Percentiles rank a stretch among this genome's conserved stretches.
Conservation (phyloP, 1,140 invertebrate species). For the Cyrtorhinus lividipennis region DNA sequence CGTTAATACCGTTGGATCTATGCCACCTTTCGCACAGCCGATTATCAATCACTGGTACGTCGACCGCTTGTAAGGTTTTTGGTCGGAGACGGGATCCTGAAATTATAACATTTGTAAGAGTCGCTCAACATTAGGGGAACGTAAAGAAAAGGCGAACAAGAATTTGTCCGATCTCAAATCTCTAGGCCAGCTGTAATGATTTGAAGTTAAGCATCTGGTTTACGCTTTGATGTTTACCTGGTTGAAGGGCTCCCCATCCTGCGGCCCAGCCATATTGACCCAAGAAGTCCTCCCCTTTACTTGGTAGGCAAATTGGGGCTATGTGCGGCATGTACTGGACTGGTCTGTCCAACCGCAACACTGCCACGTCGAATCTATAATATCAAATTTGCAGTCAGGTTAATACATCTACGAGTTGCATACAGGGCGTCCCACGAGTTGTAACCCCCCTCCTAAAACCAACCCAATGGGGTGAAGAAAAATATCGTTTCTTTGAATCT, state of each 20-base stretch:
- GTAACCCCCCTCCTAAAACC: no score
- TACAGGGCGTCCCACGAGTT: no score
- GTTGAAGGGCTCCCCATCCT: constrained; percentile 84
- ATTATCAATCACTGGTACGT: constrained; percentile 82
- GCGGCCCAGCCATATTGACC: constrained; percentile 84
- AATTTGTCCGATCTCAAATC: no score
- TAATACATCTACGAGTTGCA: no score
- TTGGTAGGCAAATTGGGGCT: constrained; percentile 80
- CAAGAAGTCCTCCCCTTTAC: constrained; percentile 75
- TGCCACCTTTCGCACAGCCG: constrained; percentile 63
- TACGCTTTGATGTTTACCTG: no score
- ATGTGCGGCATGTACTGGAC: constrained; percentile 85
- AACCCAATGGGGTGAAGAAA: no score
- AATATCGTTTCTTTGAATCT: no score
- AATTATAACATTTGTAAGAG: constrained; percentile 27
- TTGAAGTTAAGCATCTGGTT: no score
- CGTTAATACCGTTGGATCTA: constrained; percentile 56
- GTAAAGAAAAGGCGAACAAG: no score
- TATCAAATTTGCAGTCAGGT: no score
- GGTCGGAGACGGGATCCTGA: constrained; percentile 71
- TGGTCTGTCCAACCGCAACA: constrained; percentile 69
- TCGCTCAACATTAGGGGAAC: background rate
- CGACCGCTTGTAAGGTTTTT: constrained; percentile 80
- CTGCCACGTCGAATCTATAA: constrained; percentile 78
- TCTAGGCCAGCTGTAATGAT: no score